Percentiles rank a stretch among this genome's conserved stretches.
Evolutionary conservation across 1,140 invertebrate species (phyloP).

Genomic region (Artemia franciscana): DNA sequence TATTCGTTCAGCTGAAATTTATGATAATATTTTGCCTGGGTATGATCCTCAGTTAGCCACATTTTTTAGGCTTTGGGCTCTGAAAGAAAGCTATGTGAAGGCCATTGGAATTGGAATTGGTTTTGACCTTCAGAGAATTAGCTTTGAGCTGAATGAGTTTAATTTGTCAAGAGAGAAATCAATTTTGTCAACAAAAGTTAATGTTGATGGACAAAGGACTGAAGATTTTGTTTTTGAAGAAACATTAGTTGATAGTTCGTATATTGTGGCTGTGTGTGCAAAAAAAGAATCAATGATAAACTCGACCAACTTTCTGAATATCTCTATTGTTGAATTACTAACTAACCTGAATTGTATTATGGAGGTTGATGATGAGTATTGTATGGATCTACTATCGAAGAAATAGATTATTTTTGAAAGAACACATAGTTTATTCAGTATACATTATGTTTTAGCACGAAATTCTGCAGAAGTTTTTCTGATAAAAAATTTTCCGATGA

Average conservation of each 20-base stretch:
- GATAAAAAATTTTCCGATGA: too few species aligned
- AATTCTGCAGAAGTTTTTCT: too few species aligned
- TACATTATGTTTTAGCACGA: too few species aligned
- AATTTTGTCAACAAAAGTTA: conserved; percentile 38
- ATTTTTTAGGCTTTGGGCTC: conserved; percentile 71
- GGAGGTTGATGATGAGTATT: conserved; percentile 28
- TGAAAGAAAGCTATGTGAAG: conserved; percentile 92
- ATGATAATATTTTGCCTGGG: conserved; percentile 17
- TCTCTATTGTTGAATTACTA: conserved; percentile 30
- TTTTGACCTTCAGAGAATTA: conserved; percentile 43
- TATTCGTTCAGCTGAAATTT: conserved; percentile 31
- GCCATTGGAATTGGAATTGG: conserved; percentile 64
- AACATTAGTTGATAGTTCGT: conserved; percentile 44
- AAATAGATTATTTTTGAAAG: too few species aligned
- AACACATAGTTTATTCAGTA: too few species aligned
- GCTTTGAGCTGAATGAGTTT: conserved; percentile 36
- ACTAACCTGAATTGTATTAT: conserved; percentile 25
- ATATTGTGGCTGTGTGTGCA: conserved; percentile 53
- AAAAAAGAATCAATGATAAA: conserved; percentile 1
- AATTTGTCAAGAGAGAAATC: conserved; percentile 23
- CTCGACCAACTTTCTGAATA: conserved; percentile 9
- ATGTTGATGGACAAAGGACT: conserved; percentile 31
- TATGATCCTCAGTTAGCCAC: conserved; percentile 24
- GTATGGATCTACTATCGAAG: conserved; percentile 24
- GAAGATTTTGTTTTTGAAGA: conserved; percentile 66